These are phyloP conservation scores for Liopterus haemorrhoidalis DNA, from an alignment of 2,888 invertebrate species.

Conservation along the genomic window DNA sequence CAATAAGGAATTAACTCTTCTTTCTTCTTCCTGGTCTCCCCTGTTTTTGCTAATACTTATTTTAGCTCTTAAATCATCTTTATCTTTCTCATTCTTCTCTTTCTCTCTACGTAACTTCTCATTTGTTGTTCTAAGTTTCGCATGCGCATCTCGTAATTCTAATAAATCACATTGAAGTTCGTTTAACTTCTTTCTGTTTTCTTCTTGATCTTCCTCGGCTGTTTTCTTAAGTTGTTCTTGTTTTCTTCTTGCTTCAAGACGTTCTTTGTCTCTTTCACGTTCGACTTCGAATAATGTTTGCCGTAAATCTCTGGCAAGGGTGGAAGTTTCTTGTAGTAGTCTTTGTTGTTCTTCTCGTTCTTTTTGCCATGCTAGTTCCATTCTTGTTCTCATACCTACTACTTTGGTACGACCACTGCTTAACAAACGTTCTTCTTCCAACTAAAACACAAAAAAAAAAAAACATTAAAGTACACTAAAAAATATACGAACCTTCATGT, in stretches of 20 bases:
- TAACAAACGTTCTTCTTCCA: constrained; percentile 81
- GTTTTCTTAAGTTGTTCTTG: constrained; percentile 78
- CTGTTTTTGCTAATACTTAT: constrained; percentile 48
- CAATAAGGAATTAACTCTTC: constrained; percentile 64
- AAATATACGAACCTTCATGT: constrained; percentile 6
- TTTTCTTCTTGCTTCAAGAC: constrained; percentile 77
- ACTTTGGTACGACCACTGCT: constrained; percentile 79
- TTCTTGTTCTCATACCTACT: constrained; percentile 76
- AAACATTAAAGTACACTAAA: not conserved
- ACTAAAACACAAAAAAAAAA: constrained; percentile 44
- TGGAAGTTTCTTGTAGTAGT: constrained; percentile 84
- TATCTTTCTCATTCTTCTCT: constrained; percentile 76
- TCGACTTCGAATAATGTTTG: constrained; percentile 87
- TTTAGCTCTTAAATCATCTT: constrained; percentile 54
- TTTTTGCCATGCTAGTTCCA: constrained; percentile 91
- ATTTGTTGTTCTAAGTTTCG: constrained; percentile 83
- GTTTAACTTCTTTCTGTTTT: constrained; percentile 74
- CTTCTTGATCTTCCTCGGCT: constrained; percentile 83
- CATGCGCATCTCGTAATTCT: constrained; percentile 85
- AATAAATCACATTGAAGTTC: constrained; percentile 83
- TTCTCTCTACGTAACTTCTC: constrained; percentile 84
- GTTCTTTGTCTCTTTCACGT: constrained; percentile 82
- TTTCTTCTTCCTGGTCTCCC: constrained; percentile 61
- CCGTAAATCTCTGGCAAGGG: constrained; percentile 77
- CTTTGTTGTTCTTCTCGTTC: constrained; percentile 88